These are phyloP conservation scores for Uria lomvia DNA, from an alignment of 2,113 vertebrate species.

Conservation along the genomic window DNA sequence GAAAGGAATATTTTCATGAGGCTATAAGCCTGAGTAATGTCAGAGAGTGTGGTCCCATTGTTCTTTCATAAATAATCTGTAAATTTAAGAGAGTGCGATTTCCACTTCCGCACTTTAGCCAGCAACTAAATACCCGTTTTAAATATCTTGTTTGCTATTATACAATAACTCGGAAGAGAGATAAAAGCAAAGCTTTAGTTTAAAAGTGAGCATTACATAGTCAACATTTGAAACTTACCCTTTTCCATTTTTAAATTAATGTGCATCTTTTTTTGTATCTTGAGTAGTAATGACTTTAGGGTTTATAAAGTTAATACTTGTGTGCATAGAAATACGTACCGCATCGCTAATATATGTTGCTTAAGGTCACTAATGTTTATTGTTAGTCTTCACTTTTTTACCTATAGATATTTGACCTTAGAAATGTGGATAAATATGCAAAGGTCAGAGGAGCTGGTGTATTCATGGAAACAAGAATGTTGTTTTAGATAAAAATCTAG, in stretches of 20 bases:
- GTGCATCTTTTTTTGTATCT: background rate
- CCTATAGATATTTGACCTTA: constrained; percentile 27
- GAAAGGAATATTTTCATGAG: background rate
- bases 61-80: constrained; percentile 13
- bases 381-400: constrained; percentile 33
- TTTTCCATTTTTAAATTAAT: background rate
- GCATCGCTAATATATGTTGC: background rate
- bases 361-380: constrained; percentile 38
- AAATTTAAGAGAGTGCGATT: background rate
- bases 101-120: background rate
- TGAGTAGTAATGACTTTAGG: background rate
- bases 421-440: constrained; percentile 46
- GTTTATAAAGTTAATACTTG: background rate
- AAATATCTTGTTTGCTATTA: background rate
- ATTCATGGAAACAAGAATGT: constrained; percentile 58
- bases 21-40: background rate
- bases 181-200: background rate
- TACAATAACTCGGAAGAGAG: background rate
- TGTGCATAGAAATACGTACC: background rate
- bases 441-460: constrained; percentile 47
- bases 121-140: background rate
- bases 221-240: background rate
- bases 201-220: background rate
- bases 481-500: constrained; percentile 65
- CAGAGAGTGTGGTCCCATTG: background rate